Base-by-base conservation (phyloP, 2,113 vertebrate genomes). In the Junco hyemalis region DNA sequence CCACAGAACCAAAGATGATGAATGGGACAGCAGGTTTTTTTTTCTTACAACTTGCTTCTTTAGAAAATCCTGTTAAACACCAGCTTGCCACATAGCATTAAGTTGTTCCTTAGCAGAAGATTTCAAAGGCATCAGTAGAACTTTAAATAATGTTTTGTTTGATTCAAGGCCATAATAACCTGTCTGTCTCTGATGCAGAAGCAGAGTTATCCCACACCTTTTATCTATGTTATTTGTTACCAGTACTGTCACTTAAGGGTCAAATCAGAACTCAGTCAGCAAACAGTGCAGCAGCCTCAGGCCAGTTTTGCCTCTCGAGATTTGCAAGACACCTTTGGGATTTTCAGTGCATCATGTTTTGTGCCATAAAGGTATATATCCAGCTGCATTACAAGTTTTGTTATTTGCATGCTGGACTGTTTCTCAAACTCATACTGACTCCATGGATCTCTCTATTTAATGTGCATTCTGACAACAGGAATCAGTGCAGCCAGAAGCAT, bases 221-320 rank as follows among this genome's bases (percentile, higher is more conserved):
- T 61, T 83, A 38, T 78, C 74, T 35, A 26, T 63, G 38, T 57
- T 88, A 96, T 25, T 86, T 83, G 65, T 56, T 78, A 70, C 38
- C 48, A 89, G n/a, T 53, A 78, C 53, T 83, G 51, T 23, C 87
- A 81, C 88, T 81, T 42, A 76, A 33, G 65, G 53, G 70, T 45
- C 83, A 86, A 77, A 85, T 61, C 29, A 81, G 88, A 93, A 93
- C 66, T 73, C 50, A 59, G 50, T 84, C 80, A 86, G 66, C 47
- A 51, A 95, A 81, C 38, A 38, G 28, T 36, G 29, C 38, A 47
- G 68, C 53, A 61, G 77, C 92, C 90, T 88, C 33, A 33, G 69
- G 95, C 92, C 86, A 89, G 33, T 88, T 92, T 42, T 94, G 70
- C 56, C 89, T 83, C 51, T 66, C 47, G 61, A 93, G 60, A 86